phyloP scores from a whole-genome alignment of 2,888 invertebrate genomes.

The Aspidiotus rigidus region DNA sequence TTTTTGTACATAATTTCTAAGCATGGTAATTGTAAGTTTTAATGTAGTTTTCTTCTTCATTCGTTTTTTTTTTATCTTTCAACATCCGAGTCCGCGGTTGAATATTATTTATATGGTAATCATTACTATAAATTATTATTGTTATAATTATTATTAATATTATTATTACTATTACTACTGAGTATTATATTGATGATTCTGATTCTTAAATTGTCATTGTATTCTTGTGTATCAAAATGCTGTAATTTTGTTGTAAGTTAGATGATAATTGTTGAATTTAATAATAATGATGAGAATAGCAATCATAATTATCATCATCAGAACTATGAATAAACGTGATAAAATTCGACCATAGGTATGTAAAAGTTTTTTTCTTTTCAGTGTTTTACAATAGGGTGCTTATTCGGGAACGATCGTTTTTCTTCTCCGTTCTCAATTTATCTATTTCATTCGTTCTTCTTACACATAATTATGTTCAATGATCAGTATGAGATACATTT shows the following conservation, averaged over 20 bases:
- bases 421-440: too few relatives aligned
- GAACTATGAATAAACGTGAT: too few relatives aligned
- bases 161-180: too few relatives aligned
- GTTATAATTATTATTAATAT: too few relatives aligned
- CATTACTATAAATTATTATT: too few relatives aligned
- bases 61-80: neutral
- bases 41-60: constrained; percentile 1
- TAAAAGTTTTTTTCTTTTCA: neutral
- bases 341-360: neutral
- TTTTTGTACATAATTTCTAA: constrained; percentile 17
- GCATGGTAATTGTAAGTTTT: constrained; percentile 1
- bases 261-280: neutral
- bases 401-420: neutral
- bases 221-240: neutral
- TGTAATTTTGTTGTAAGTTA: neutral
- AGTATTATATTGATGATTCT: too few relatives aligned
- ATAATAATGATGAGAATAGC: too few relatives aligned
- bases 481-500: too few relatives aligned
- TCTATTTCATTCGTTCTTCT: too few relatives aligned
- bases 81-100: neutral
- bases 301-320: too few relatives aligned
- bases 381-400: neutral
- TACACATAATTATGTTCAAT: too few relatives aligned
- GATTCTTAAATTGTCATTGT: neutral
- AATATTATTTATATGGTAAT: neutral